These are phyloP conservation scores for Drosophila tani DNA, from an alignment of 1,140 invertebrate species.

Conservation along the genomic window DNA sequence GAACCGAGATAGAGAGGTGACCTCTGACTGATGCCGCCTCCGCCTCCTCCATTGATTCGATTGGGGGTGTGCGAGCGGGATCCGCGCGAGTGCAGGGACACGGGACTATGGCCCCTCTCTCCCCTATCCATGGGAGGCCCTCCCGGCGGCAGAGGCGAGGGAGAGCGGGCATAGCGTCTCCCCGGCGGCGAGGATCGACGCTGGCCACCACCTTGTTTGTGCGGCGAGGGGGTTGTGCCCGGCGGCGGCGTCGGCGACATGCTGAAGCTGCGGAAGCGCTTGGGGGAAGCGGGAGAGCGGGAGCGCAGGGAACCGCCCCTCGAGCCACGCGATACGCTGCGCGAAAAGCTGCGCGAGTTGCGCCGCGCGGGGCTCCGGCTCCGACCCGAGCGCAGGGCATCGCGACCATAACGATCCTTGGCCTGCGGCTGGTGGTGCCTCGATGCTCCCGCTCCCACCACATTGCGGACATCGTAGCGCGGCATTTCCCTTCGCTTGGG, in stretches of 20 bases:
- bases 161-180: constrained; percentile 55
- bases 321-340: constrained; percentile 51
- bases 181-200: constrained; percentile 32
- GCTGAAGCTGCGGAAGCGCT: constrained; percentile 74
- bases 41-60: constrained; percentile 61
- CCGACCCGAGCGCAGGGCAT: constrained; percentile 86
- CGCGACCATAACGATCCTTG: constrained; percentile 93
- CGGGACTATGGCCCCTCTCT: constrained; percentile 51
- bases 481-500: constrained; percentile 92
- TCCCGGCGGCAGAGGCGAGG: constrained; percentile 33
- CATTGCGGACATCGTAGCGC: constrained; percentile 92
- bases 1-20: constrained; percentile 49
- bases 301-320: constrained; percentile 37
- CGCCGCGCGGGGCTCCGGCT: constrained; percentile 68
- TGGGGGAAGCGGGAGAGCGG: constrained; percentile 64
- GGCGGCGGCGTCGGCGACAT: constrained; percentile 66
- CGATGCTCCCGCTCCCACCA: constrained; percentile 90
- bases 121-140: constrained; percentile 42
- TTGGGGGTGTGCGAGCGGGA: constrained; percentile 66
- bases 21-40: constrained; percentile 32
- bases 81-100: constrained; percentile 72
- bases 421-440: constrained; percentile 69
- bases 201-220: constrained; percentile 25
- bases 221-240: constrained; percentile 18
- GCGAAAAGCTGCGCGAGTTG: constrained; percentile 55